These are phyloP conservation scores for Tipula helvola DNA, from an alignment of 2,888 invertebrate species.

Conservation along the genomic window DNA sequence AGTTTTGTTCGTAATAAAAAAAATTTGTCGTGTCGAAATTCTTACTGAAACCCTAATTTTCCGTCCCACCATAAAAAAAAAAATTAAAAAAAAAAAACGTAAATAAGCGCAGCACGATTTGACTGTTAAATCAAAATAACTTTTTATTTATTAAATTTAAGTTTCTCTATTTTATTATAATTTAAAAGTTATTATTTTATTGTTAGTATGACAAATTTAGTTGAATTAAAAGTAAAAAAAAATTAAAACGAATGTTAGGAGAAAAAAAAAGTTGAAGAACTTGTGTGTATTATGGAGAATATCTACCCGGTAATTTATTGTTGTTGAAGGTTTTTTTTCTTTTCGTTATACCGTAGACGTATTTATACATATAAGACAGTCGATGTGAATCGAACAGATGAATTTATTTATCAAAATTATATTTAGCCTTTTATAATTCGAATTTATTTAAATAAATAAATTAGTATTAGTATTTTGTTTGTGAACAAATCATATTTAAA, in stretches of 20 bases:
- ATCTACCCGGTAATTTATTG: not conserved
- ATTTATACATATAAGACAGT: not conserved
- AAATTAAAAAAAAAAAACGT: no score
- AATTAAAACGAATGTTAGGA: not conserved
- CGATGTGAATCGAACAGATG: slow-evolving; percentile 4
- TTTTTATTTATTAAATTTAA: not conserved
- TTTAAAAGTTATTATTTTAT: not conserved
- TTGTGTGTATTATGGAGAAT: not conserved
- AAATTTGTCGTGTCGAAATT: not conserved
- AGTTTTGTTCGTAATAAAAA: not conserved
- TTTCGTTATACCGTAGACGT: not conserved
- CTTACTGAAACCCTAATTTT: not conserved
- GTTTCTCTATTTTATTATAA: not conserved
- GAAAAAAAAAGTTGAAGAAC: not conserved
- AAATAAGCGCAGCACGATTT: not conserved
- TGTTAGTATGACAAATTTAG: slow-evolving; percentile 4
- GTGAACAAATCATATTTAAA: not conserved
- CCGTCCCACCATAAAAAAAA: not conserved
- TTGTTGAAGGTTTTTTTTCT: not conserved
- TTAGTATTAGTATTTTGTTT: not conserved
- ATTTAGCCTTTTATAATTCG: not conserved
- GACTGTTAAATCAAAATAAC: slow-evolving; percentile 5
- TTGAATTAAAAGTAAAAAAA: not conserved
- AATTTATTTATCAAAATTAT: not conserved
- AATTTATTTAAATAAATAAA: not conserved